Evolutionary conservation across 1,140 invertebrate species (phyloP).

Genomic region (Psilanteris sp.): DNA sequence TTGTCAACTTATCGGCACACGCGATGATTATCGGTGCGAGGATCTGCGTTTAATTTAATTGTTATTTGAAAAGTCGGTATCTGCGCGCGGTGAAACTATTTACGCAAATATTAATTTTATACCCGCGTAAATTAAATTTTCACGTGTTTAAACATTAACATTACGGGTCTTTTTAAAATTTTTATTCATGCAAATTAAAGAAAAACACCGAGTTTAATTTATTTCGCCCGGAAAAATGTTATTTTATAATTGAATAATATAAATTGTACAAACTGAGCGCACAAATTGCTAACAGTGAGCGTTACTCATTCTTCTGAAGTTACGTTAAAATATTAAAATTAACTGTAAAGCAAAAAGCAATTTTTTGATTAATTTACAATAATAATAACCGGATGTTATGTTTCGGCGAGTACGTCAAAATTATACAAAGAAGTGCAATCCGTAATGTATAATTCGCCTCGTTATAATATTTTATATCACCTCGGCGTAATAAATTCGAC

Average conservation of each 20-base stretch:
- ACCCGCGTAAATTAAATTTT: slow-evolving; percentile 35
- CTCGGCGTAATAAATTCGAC: slow-evolving; percentile 17
- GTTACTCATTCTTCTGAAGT: slow-evolving; percentile 36
- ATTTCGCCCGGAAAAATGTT: slow-evolving; percentile 42
- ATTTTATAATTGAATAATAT: slow-evolving; percentile 58
- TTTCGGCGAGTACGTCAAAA: slow-evolving; percentile 14
- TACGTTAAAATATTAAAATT: slow-evolving; percentile 48
- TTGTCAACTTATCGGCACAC: too few species aligned
- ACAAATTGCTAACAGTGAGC: slow-evolving; percentile 16
- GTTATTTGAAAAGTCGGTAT: slow-evolving; percentile 30
- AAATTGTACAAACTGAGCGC: slow-evolving; percentile 43
- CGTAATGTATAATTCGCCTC: slow-evolving; percentile 1
- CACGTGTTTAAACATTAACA: slow-evolving; percentile 51
- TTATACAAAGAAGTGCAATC: slow-evolving; percentile 1
- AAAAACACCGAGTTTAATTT: slow-evolving; percentile 33
- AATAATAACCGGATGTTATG: slow-evolving; percentile 11
- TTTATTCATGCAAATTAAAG: slow-evolving; percentile 47
- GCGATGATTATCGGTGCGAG: too few species aligned
- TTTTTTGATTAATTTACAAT: slow-evolving; percentile 40
- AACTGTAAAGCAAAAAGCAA: slow-evolving; percentile 27
- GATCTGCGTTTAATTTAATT: slow-evolving; percentile 34
- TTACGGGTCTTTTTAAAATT: slow-evolving; percentile 25
- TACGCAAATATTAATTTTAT: slow-evolving; percentile 48
- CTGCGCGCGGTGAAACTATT: slow-evolving; percentile 26
- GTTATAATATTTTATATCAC: slow-evolving; percentile 7